Evolutionary conservation across 1,140 invertebrate species (phyloP).

Genomic region (Habropoda laboriosa): DNA sequence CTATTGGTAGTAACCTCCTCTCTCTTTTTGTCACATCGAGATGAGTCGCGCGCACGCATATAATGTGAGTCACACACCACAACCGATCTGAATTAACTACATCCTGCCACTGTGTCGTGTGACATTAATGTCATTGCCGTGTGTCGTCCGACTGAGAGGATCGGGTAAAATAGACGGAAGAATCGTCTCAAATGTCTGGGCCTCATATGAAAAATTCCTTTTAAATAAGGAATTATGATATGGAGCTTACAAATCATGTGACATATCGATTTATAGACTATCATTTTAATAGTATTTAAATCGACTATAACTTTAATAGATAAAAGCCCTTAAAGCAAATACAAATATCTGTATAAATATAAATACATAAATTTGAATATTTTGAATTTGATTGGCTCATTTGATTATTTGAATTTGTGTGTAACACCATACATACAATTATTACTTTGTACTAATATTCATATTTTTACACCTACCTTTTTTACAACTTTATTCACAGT

Average conservation of each 20-base stretch:
- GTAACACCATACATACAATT: too few species aligned
- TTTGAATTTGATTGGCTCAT: too few species aligned
- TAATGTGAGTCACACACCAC: slow-evolving; percentile 78
- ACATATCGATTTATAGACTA: not conserved
- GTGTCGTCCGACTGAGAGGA: slow-evolving; percentile 59
- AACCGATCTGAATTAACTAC: slow-evolving; percentile 79
- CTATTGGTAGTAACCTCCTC: slow-evolving; percentile 56
- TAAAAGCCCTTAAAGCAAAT: too few species aligned
- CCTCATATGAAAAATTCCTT: slow-evolving; percentile 16
- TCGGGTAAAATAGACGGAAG: slow-evolving; percentile 61
- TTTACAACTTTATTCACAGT: too few species aligned
- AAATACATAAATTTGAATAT: too few species aligned
- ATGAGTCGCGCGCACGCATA: slow-evolving; percentile 50
- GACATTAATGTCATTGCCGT: slow-evolving; percentile 78
- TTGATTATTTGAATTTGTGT: too few species aligned
- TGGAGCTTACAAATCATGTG: not conserved
- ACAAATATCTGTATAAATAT: too few species aligned
- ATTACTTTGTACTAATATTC: too few species aligned
- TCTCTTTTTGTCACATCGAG: slow-evolving; percentile 52
- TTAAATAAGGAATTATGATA: not conserved
- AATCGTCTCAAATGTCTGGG: slow-evolving; percentile 52
- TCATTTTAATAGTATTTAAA: too few species aligned
- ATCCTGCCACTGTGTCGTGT: slow-evolving; percentile 77
- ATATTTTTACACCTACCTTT: too few species aligned
- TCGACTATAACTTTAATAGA: not conserved